phyloP scores from a whole-genome alignment of 2,113 vertebrate genomes.

The Rhinoptilus africanus region DNA sequence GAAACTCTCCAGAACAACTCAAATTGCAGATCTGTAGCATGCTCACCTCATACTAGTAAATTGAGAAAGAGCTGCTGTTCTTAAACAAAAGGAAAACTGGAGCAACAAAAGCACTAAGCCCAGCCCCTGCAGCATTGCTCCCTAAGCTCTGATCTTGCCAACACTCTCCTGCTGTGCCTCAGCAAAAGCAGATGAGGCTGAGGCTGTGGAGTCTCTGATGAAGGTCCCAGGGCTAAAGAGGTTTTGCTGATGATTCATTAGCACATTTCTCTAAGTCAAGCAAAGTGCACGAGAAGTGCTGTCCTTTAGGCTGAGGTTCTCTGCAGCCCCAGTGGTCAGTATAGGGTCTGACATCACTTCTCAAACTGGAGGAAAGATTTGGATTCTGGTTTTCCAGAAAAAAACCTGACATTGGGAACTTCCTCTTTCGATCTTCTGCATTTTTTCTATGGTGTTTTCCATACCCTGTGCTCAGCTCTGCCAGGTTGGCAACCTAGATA shows the following conservation, averaged over 20 bases:
- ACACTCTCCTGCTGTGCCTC: background rate
- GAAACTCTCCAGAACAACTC: background rate
- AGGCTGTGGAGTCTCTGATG: background rate
- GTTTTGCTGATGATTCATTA: background rate
- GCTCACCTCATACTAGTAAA: background rate
- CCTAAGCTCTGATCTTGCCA: background rate
- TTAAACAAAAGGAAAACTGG: background rate
- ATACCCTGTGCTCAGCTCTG: background rate
- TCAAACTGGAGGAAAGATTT: background rate
- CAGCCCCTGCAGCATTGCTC: background rate
- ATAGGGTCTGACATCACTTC: background rate
- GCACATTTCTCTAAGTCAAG: background rate
- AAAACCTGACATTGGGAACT: fast-evolving
- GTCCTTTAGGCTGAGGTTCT: background rate
- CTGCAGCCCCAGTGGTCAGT: background rate
- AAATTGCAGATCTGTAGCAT: background rate
- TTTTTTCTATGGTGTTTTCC: background rate
- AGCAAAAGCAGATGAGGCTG: background rate
- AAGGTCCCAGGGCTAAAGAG: background rate
- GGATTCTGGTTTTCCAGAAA: background rate
- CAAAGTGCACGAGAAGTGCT: background rate
- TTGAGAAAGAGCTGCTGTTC: background rate
- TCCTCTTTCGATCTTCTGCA: background rate
- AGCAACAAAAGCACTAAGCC: background rate
- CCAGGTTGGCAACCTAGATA: background rate